Percentiles rank a stretch among this genome's conserved stretches.
phyloP scores from a whole-genome alignment of 2,113 vertebrate genomes.

The Oryzias melastigma region DNA sequence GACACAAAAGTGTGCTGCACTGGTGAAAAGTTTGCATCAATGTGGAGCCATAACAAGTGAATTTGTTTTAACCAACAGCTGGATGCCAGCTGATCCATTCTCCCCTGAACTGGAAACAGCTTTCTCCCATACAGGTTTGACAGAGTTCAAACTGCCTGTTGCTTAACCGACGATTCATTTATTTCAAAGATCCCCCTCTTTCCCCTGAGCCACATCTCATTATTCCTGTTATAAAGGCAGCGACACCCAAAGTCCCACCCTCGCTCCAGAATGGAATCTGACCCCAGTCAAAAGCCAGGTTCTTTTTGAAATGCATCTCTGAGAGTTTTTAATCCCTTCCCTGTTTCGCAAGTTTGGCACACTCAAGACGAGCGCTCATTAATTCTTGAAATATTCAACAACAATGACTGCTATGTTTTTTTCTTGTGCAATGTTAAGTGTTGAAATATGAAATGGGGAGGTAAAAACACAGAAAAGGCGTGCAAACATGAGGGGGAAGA shows the following conservation, averaged over 20 bases:
- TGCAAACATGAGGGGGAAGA: slow-evolving; percentile 14
- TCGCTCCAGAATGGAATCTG: slow-evolving; percentile 69
- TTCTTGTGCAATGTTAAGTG: slow-evolving; percentile 41
- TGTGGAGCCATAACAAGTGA: background rate
- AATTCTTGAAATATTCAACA: slow-evolving; percentile 46
- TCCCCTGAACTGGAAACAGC: background rate
- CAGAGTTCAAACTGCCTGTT: slow-evolving; percentile 63
- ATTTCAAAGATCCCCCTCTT: slow-evolving; percentile 63
- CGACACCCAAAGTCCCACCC: slow-evolving; percentile 75
- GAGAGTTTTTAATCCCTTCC: slow-evolving; percentile 24
- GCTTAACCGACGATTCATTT: slow-evolving; percentile 60
- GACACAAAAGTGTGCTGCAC: slow-evolving; percentile 55
- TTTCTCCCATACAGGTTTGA: slow-evolving; percentile 35
- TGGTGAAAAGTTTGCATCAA: slow-evolving; percentile 21
- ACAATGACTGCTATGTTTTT: slow-evolving; percentile 23
- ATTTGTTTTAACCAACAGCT: background rate
- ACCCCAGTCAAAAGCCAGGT: slow-evolving; percentile 61
- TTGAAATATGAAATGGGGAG: slow-evolving; percentile 40
- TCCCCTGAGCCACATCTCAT: slow-evolving; percentile 71
- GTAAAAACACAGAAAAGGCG: slow-evolving; percentile 11
- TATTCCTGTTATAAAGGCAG: slow-evolving; percentile 76
- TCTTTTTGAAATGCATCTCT: slow-evolving; percentile 74
- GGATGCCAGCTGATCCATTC: background rate
- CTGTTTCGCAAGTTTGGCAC: slow-evolving; percentile 45
- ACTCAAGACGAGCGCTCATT: slow-evolving; percentile 31